A percentile compares a stretch with the other conserved stretches of the same genome.
Evolutionary conservation across 2,113 vertebrate species (phyloP).

Genomic region (Siphamia tubifer): DNA sequence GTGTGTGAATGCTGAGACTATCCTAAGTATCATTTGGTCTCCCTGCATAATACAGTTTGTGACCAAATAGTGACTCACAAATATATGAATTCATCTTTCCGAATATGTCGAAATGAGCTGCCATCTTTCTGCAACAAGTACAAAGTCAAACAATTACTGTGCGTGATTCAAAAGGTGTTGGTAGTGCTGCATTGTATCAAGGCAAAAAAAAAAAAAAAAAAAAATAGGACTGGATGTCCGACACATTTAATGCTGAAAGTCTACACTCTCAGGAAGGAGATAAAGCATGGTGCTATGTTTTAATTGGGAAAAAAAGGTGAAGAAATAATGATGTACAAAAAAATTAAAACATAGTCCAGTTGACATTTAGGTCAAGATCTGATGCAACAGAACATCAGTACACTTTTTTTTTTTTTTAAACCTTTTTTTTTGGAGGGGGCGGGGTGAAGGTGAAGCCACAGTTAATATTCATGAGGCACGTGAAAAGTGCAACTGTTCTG

Average conservation of each 20-base stretch:
- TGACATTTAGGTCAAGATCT: neutral
- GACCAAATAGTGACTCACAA: neutral
- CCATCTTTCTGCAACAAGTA: slow-evolving; percentile 17
- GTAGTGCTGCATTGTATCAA: slow-evolving; percentile 22
- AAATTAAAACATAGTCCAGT: neutral
- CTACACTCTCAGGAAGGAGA: neutral
- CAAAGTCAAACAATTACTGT: slow-evolving; percentile 39
- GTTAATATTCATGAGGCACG: slow-evolving; percentile 59
- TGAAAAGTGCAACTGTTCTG: slow-evolving; percentile 30
- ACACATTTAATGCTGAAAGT: neutral
- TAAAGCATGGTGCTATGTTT: neutral
- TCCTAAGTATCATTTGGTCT: neutral
- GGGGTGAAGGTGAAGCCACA: slow-evolving; percentile 15
- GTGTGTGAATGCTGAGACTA: neutral
- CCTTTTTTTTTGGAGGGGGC: too few relatives aligned
- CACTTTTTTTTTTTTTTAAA: too few relatives aligned
- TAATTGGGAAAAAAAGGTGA: neutral
- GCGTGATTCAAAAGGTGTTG: slow-evolving; percentile 48
- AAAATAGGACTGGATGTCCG: slow-evolving; percentile 4
- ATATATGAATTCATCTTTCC: slow-evolving; percentile 2
- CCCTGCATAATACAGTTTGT: slow-evolving; percentile 5
- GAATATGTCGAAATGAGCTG: slow-evolving; percentile 33
- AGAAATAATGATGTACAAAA: neutral
- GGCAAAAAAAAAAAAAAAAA: too few relatives aligned
- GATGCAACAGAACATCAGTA: too few relatives aligned